phyloP scores from a whole-genome alignment of 2,888 invertebrate species.

The Leptothorax acervorum region DNA sequence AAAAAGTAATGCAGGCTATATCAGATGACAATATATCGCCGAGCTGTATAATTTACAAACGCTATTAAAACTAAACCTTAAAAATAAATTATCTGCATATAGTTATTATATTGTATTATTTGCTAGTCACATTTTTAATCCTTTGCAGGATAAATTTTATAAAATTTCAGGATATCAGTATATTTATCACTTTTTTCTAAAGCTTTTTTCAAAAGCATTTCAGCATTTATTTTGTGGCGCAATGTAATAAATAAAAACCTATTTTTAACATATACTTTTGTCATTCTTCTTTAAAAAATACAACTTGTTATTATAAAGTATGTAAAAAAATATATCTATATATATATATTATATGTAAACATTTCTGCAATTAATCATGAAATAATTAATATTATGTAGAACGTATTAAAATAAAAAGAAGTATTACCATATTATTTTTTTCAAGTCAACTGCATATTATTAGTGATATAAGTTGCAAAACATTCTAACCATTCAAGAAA shows the following conservation, averaged over 20 bases:
- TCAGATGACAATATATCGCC: no score
- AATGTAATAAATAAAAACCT: slow-evolving; percentile 62
- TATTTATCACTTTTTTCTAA: slow-evolving; percentile 3
- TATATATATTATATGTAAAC: background rate
- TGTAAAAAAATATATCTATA: background rate
- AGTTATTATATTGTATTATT: no score
- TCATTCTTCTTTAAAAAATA: background rate
- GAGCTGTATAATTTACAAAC: no score
- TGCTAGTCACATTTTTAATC: background rate
- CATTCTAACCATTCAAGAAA: slow-evolving; percentile 78
- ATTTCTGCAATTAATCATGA: background rate
- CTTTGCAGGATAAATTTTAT: background rate
- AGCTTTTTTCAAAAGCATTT: slow-evolving; percentile 38
- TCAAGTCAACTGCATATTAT: background rate
- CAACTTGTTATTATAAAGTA: background rate
- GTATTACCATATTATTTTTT: background rate
- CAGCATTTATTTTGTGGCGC: slow-evolving; percentile 50
- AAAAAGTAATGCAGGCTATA: no score
- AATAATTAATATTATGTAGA: background rate
- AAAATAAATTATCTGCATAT: no score
- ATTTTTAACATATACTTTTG: slow-evolving; percentile 57
- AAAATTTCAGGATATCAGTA: background rate
- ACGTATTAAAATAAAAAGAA: background rate
- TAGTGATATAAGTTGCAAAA: slow-evolving; percentile 60
- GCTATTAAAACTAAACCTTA: no score